Percentiles rank a stretch among this genome's conserved stretches.
phyloP scores from a whole-genome alignment of 2,113 vertebrate species.

The Trematomus loennbergii region DNA sequence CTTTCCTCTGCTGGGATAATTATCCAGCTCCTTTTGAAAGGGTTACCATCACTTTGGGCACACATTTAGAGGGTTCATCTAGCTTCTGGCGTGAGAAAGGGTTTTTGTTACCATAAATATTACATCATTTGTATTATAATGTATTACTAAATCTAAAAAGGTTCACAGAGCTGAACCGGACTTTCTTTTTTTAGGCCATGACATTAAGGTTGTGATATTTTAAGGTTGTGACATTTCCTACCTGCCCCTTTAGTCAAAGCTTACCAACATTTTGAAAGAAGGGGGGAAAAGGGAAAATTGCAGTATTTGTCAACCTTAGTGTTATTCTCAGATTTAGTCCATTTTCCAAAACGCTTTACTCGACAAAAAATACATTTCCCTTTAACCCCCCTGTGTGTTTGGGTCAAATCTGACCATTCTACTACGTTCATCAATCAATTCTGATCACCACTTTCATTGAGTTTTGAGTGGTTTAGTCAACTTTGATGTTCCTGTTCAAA shows the following conservation, averaged over 20 bases:
- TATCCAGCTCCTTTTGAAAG: not conserved
- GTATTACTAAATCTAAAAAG: not conserved
- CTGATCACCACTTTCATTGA: too few relatives aligned
- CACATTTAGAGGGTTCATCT: not conserved
- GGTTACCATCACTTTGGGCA: not conserved
- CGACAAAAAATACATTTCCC: constrained; percentile 21
- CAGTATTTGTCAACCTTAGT: constrained; percentile 2
- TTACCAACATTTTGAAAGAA: too few relatives aligned
- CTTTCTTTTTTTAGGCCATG: not conserved
- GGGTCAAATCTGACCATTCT: too few relatives aligned
- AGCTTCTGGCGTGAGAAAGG: not conserved
- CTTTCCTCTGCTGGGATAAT: not conserved
- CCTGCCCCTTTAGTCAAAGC: too few relatives aligned
- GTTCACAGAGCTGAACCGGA: constrained; percentile 15
- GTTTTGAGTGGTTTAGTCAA: too few relatives aligned
- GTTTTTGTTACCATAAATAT: not conserved
- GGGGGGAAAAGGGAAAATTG: not conserved
- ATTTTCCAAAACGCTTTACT: not conserved
- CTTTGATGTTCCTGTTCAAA: too few relatives aligned
- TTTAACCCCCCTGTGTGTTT: not conserved
- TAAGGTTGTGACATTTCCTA: not conserved
- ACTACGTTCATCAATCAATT: too few relatives aligned
- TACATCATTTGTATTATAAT: not conserved
- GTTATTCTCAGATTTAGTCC: not conserved
- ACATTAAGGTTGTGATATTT: constrained; percentile 4